These are phyloP conservation scores for Limosa lapponica DNA, from an alignment of 2,797 vertebrate genomes.

Conservation along the genomic window DNA sequence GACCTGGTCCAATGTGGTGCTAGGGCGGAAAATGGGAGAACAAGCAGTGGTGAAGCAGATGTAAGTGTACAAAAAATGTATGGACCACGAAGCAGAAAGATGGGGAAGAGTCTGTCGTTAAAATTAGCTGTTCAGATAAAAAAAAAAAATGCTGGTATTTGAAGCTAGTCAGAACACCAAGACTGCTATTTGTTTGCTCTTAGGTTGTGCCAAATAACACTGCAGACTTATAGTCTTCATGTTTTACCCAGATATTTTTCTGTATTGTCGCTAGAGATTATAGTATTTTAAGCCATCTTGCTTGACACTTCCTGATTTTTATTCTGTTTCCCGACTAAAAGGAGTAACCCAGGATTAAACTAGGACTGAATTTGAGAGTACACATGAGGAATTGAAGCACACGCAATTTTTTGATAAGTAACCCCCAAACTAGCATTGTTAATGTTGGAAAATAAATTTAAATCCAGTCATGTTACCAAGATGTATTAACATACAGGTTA, in stretches of 20 bases:
- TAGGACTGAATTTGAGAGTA: background rate
- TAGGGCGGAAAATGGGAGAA: background rate
- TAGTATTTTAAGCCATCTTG: background rate
- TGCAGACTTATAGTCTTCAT: background rate
- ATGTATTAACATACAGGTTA: background rate
- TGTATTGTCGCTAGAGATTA: background rate
- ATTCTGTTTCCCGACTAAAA: background rate
- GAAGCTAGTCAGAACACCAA: background rate
- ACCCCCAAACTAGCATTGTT: background rate
- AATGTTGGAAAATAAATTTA: background rate
- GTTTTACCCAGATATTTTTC: background rate
- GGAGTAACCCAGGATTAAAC: background rate
- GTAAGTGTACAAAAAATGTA: background rate
- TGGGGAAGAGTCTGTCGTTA: background rate
- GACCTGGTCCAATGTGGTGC: fast-evolving
- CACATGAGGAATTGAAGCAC: background rate
- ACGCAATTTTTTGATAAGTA: background rate
- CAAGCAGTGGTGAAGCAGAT: background rate
- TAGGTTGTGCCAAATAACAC: background rate
- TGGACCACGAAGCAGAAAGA: background rate
- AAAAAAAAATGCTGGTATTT: background rate
- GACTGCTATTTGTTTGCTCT: background rate
- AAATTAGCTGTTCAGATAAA: background rate
- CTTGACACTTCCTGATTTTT: background rate
- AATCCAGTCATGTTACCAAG: background rate